Evolutionary conservation across 2,888 invertebrate species (phyloP), one percentile per base, ranked within the genome.

Genomic region (Agrotis ipsilon): DNA sequence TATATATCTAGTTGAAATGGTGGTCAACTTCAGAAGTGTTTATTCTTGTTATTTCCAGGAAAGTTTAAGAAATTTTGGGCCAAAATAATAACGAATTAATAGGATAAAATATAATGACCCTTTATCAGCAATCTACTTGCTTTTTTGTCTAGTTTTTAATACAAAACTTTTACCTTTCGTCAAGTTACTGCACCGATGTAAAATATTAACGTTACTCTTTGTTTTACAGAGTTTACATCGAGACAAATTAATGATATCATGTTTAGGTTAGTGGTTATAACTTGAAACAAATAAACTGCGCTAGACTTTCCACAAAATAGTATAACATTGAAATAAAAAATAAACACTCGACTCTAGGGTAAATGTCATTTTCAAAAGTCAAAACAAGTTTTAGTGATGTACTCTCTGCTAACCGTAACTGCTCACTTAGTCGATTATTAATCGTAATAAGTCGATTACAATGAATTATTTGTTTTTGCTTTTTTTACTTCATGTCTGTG

Each of bases 161-260:
- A 21, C 11, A 74, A 39, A 48, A 54, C 3, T 19, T 68, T 24
- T 32, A 65, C 60, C 58, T 46, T 45, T n/a, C 32, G 19, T 79
- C 73, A 79, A 65, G 78, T 79, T 55, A 79, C 21, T 65, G 68
- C 61, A 19, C 61, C 73, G 19, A 72, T 45, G 18, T 19, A 24
- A 52, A 16, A 45, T 21, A 67, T 43, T 54, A 16, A 2, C 51
- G 7, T 39, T 49, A 21, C 27, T 16, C 5, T 39, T 4, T 11
- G 43, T 39, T 32, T 58, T 2, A 5, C 11, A 49, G 11, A 14
- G 46, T 39, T 60, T 39, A 46, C 48, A 13, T 3, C 24, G 0
- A 27, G 2, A 54, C 11, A 21, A n/a, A 32, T 21, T 1, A 51
- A 46, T 49, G 2, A 18, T 49, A 43, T 16, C 21, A 57, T 57